Evolutionary conservation across 2,888 invertebrate genomes (phyloP), one percentile per base, ranked within the genome.

Genomic region (Drosophila pseudotalamancana): DNA sequence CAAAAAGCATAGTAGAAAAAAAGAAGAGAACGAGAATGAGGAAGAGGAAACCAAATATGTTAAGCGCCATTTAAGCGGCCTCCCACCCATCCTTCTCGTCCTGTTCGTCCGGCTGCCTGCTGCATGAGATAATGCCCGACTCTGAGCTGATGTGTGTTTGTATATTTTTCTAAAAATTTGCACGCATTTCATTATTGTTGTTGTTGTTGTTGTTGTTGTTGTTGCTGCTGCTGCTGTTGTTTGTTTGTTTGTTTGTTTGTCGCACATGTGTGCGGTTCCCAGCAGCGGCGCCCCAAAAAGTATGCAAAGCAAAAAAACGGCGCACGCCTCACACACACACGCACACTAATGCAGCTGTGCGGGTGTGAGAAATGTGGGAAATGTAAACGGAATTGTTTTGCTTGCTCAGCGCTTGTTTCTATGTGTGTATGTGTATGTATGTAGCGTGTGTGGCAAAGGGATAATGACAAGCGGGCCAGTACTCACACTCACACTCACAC

Each of bases 371-470:
- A 57, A 67, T 80, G 81, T 69, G 82, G 81, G 82, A 87, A 81
- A 77, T 87, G 81, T 87, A 87, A 81, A 84, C 81, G 87, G 81
- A 81, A 81, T 87, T 81, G 81, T 81, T 87, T 81, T 84, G 85
- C 87, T 80, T 77, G 80, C 84, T 71, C 69, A 82, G 63, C 79
- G 65, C 25, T 42, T 53, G 54, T 56, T 51, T 50, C 45, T 59
- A 56, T 54, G 61, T 62, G 45, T 57, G 48, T 72, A 70, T 77
- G 11, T 35, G 11, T 5, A 5, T 27, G 4, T n/a, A n/a, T n/a
- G 25, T 1, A 25, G 25, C 9, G 25, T 59, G 60, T 56, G 70
- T 76, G 73, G 53, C 78, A 65, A 87, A 81, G 84, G 81, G 87
- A 87, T 87, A 81, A 84, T 81, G 87, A 84, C 84, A 84, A 69